A percentile compares a stretch with the other conserved stretches of the same genome.
phyloP scores from a whole-genome alignment of 2,113 vertebrate genomes.

The Struthidea cinerea region DNA sequence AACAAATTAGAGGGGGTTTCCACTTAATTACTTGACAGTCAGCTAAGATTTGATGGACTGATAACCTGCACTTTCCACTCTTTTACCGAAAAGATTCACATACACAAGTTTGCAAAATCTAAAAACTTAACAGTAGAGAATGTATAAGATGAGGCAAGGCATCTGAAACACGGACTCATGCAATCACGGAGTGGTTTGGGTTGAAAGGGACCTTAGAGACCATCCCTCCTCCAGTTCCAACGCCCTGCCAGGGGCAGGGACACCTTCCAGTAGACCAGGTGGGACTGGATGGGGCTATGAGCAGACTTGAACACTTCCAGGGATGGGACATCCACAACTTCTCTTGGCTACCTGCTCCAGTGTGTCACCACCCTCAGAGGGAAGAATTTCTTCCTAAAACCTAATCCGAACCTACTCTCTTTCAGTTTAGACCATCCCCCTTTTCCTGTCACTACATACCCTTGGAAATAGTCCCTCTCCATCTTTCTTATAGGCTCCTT shows the following conservation, averaged over 20 bases:
- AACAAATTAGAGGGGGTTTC: neutral
- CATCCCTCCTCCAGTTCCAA: neutral
- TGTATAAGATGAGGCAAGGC: rapidly evolving
- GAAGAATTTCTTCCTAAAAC: neutral
- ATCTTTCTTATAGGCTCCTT: neutral
- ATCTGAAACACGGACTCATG: neutral
- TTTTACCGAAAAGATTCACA: neutral
- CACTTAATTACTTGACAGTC: neutral
- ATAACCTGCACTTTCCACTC: neutral
- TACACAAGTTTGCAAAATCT: neutral
- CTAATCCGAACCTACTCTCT: neutral
- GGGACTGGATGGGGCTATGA: neutral
- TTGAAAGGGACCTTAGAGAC: neutral
- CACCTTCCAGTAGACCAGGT: neutral
- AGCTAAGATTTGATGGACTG: neutral
- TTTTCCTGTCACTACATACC: neutral
- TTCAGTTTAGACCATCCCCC: neutral
- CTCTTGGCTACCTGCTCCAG: neutral
- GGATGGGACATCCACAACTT: neutral
- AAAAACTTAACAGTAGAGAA: neutral
- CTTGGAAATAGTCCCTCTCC: neutral
- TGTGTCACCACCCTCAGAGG: neutral
- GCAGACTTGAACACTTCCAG: neutral
- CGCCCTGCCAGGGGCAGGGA: neutral
- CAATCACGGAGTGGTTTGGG: neutral